Evolutionary conservation across 2,113 vertebrate species (phyloP).

Genomic region (Bubo bubo): DNA sequence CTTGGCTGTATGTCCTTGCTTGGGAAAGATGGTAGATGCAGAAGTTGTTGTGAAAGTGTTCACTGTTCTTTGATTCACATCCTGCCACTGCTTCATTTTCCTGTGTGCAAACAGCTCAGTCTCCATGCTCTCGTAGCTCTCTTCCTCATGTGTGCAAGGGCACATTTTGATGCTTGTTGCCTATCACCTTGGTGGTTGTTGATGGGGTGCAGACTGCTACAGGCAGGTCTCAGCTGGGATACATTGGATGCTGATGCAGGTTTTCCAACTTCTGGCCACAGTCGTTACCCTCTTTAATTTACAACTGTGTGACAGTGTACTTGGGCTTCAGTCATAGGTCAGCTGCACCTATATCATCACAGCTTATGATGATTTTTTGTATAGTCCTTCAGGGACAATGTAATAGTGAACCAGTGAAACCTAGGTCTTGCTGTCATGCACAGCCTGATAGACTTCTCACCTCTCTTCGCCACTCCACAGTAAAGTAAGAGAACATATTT

Average conservation of each 20-base stretch:
- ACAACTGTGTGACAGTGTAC: not conserved
- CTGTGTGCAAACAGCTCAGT: not conserved
- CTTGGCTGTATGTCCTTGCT: not conserved
- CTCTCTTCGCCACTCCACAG: not conserved
- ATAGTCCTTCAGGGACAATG: not conserved
- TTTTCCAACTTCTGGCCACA: not conserved
- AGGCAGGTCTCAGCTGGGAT: not conserved
- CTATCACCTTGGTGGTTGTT: not conserved
- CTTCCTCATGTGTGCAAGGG: not conserved
- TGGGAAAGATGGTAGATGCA: not conserved
- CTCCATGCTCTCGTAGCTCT: not conserved
- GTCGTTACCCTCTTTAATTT: not conserved
- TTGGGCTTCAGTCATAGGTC: not conserved
- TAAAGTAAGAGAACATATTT: not conserved
- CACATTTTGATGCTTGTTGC: not conserved
- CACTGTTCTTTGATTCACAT: not conserved
- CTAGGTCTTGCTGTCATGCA: not conserved
- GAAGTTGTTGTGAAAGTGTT: fast-evolving
- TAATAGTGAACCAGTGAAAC: not conserved
- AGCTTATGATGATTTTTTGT: not conserved
- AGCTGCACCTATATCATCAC: not conserved
- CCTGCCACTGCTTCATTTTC: not conserved
- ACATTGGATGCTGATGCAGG: fast-evolving
- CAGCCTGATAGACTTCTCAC: not conserved
- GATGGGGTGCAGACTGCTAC: not conserved